These are phyloP conservation scores for Graphium colonna DNA, from an alignment of 2,888 invertebrate genomes.

Conservation along the genomic window DNA sequence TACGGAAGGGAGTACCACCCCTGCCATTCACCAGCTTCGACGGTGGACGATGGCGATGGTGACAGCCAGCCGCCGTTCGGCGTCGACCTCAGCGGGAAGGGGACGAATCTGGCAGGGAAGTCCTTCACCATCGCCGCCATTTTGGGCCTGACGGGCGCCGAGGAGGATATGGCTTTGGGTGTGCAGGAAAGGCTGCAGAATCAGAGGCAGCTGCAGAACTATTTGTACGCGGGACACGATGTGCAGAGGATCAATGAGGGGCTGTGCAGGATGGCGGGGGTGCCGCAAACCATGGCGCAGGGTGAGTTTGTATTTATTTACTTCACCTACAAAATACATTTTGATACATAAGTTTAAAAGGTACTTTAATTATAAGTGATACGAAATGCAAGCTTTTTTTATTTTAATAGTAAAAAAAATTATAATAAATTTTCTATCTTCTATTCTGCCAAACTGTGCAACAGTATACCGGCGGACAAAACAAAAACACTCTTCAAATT, in stretches of 20 bases:
- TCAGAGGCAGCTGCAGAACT: slow-evolving; percentile 64
- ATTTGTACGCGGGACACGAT: slow-evolving; percentile 65
- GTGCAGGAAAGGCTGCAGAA: slow-evolving; percentile 72
- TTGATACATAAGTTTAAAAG: not conserved
- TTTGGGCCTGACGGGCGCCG: slow-evolving; percentile 83
- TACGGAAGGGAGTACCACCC: not conserved
- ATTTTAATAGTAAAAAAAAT: too few relatives aligned
- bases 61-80: slow-evolving; percentile 64
- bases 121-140: slow-evolving; percentile 95
- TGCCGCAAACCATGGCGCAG: slow-evolving; percentile 55
- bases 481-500: too few relatives aligned
- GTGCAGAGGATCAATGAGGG: slow-evolving; percentile 64
- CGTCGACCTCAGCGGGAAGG: slow-evolving; percentile 68
- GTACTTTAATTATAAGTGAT: slow-evolving; percentile 8
- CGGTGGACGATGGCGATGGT: slow-evolving; percentile 55
- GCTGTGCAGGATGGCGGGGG: slow-evolving; percentile 57
- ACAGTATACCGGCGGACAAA: too few relatives aligned
- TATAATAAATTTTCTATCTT: too few relatives aligned
- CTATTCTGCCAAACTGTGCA: too few relatives aligned
- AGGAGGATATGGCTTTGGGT: slow-evolving; percentile 77
- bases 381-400: too few relatives aligned
- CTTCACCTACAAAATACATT: too few relatives aligned
- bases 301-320: slow-evolving; percentile 51
- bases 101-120: slow-evolving; percentile 77
- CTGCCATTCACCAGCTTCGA: slow-evolving; percentile 54